phyloP scores from a whole-genome alignment of 2,113 vertebrate genomes.

The Hippocampus zosterae region DNA sequence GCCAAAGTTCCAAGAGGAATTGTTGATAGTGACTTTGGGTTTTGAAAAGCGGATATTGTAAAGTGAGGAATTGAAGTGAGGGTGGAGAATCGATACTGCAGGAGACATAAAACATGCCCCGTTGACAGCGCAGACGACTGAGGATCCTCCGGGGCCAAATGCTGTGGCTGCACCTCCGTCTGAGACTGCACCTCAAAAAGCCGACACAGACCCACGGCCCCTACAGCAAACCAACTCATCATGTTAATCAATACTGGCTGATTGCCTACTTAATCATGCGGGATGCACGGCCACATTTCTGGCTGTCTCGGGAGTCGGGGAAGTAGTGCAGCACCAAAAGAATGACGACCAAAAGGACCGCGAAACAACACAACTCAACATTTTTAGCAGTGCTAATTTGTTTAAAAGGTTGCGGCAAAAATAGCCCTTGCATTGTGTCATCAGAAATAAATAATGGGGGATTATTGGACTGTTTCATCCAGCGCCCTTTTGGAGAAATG shows the following conservation, averaged over 20 bases:
- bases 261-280: constrained; percentile 70
- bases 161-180: constrained; percentile 52
- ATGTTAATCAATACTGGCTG: constrained; percentile 72
- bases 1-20: constrained; percentile 44
- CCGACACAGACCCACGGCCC: constrained; percentile 42
- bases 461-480: not conserved
- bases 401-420: constrained; percentile 21
- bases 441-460: not conserved
- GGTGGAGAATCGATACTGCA: constrained; percentile 68
- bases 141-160: constrained; percentile 54
- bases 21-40: constrained; percentile 37
- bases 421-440: not conserved
- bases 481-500: not conserved
- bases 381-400: constrained; percentile 40
- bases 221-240: constrained; percentile 59
- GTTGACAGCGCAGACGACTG: constrained; percentile 59
- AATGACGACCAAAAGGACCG: constrained; percentile 40
- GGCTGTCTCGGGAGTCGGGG: constrained; percentile 39
- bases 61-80: constrained; percentile 53
- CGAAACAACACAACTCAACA: constrained; percentile 30
- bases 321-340: constrained; percentile 40
- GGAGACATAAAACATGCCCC: constrained; percentile 63
- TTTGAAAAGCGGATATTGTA: constrained; percentile 60
- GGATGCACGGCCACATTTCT: constrained; percentile 57
- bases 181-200: constrained; percentile 45